Base-by-base conservation (phyloP, 2,888 invertebrate genomes). In the Apoderus coryli region DNA sequence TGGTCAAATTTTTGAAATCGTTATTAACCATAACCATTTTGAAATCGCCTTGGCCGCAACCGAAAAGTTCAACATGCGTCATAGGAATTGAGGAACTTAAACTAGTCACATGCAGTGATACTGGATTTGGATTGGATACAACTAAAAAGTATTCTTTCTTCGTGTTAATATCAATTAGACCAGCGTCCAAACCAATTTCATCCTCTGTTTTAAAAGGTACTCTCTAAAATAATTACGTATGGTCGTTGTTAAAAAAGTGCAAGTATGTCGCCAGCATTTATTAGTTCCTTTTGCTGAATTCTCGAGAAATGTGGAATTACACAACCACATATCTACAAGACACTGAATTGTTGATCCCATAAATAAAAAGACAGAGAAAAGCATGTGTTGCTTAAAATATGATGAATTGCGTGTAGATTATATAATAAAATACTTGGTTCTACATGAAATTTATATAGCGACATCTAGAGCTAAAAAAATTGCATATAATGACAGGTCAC, bases 51-150 rank as follows among this genome's bases (percentile, higher is more conserved):
- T 54, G 60, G 40, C 65, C 64, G 45, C 76, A 75, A 19, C 76
- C 76, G 42, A 69, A 54, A 28, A 77, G 58, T 44, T 67, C 67
- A 29, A 73, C 60, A 26, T 61, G 60, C 3, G 67, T 65, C 38
- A 65, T 63, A 4, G 69, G 65, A 47, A 69, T 60, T 41, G 73
- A 72, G 4, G 67, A 66, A 25, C 66, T 65, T 60, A 72, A 65
- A 16, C 64, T 63, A 38, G 63, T 65, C 38, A 76, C 48, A 34
- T 66, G 64, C 43, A 84, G 67, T 44, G 69, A 65, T 15, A 81
- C 72, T 7, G 82, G 81, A 58, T 84, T 84, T 39, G 69, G 66
- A 57, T 85, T 85, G 42, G 72, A 62, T 16, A 84, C 53, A 15
- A 76, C 69, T 55, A 82, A 76, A 46, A 69, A 60, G 44, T 82